These are phyloP conservation scores for Stichopus horrens DNA, from an alignment of 53 echinoderm and acorn worm genomes.

Conservation along the genomic window DNA sequence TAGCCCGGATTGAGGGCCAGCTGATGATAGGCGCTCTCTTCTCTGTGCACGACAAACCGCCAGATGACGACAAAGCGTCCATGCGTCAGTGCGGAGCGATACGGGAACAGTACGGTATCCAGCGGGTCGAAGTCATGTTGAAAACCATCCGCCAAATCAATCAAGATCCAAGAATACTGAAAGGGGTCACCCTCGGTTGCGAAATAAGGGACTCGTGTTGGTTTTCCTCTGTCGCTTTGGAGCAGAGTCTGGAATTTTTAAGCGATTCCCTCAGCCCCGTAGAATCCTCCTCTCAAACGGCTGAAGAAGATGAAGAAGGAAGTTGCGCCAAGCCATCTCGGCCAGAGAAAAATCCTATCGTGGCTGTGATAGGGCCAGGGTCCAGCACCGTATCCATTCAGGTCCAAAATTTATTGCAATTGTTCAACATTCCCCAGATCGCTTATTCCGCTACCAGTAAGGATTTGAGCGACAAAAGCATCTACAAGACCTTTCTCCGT, in stretches of 20 bases:
- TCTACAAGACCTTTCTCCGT: constrained; percentile 85
- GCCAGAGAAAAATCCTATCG: constrained; percentile 64
- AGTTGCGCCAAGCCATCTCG: neutral
- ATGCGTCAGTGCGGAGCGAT: constrained; percentile 79
- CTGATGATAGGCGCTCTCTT: constrained; percentile 90
- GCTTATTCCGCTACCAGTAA: constrained; percentile 95
- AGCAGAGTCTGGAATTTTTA: constrained; percentile 89
- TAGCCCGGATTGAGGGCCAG: constrained; percentile 86
- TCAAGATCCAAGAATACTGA: constrained; percentile 62
- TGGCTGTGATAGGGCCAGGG: constrained; percentile 94
- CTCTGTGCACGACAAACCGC: constrained; percentile 78
- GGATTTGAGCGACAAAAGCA: constrained; percentile 87
- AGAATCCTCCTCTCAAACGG: neutral
- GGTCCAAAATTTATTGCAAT: constrained; percentile 90
- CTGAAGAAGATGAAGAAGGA: neutral
- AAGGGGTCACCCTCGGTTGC: constrained; percentile 73
- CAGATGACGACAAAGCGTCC: constrained; percentile 65
- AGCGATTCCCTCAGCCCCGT: constrained; percentile 59
- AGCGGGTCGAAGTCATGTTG: constrained; percentile 92
- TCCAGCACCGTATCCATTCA: constrained; percentile 94
- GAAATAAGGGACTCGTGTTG: constrained; percentile 98
- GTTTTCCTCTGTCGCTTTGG: constrained; percentile 93
- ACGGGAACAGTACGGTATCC: constrained; percentile 92
- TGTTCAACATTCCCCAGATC: constrained; percentile 94
- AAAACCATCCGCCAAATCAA: constrained; percentile 85